phyloP scores from a whole-genome alignment of 2,888 invertebrate species.

The Nematopogon swammerdamellus region DNA sequence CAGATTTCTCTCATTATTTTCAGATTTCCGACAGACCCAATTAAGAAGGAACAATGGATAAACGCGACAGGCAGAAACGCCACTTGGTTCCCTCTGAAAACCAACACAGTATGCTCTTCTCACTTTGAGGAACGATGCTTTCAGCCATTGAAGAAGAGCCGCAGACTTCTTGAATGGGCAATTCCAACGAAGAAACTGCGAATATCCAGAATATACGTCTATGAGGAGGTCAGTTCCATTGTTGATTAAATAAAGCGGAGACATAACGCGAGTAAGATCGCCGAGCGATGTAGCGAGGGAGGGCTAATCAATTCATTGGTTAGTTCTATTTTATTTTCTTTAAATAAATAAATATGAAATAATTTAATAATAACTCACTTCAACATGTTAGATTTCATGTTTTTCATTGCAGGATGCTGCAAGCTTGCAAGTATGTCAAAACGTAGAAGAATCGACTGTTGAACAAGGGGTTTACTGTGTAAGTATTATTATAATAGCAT shows the following conservation, averaged over 20 bases:
- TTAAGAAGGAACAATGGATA: background rate
- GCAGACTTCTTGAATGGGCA: conserved; percentile 8
- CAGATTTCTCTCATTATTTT: background rate
- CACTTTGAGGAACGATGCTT: conserved; percentile 4
- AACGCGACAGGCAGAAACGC: background rate
- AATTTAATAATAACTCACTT: too few relatives aligned
- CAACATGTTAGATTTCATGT: too few relatives aligned
- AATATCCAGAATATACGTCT: background rate
- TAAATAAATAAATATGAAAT: too few relatives aligned
- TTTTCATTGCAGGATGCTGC: too few relatives aligned
- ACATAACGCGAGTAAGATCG: too few relatives aligned
- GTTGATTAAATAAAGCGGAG: background rate
- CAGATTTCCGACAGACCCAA: background rate
- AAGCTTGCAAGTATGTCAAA: too few relatives aligned
- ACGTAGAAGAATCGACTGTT: too few relatives aligned
- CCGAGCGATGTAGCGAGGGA: too few relatives aligned
- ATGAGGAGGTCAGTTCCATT: background rate
- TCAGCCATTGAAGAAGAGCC: conserved; percentile 5
- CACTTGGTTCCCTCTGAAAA: background rate
- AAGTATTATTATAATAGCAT: too few relatives aligned
- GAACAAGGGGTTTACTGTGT: too few relatives aligned
- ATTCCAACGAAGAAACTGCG: conserved; percentile 7
- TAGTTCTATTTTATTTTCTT: too few relatives aligned
- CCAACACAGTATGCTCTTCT: background rate
- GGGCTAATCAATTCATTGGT: too few relatives aligned